Evolutionary conservation across 1,140 invertebrate genomes (phyloP), one percentile per base, ranked within the genome.

Genomic region (Drosophila persimilis): DNA sequence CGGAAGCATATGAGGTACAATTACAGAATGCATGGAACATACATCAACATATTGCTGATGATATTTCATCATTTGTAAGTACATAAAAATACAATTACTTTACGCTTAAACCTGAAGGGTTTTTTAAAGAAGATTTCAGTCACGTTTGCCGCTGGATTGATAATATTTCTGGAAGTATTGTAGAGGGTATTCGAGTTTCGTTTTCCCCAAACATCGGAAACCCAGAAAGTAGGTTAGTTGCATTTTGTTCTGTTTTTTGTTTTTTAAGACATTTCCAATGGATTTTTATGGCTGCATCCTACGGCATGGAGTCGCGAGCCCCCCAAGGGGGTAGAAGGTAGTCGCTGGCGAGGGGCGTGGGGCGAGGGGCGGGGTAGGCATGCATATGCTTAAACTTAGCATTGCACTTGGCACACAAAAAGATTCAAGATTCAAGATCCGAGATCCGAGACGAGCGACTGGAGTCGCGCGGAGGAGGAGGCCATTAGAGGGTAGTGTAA

Each of bases 351-450:
- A 29, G n/a, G 41, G 17, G 8, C n/a, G 8, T 17, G n/a, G 41
- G 17, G 6, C 8, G 9, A n/a, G 2, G 20, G 24, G 20, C 5
- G 20, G 15, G 13, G 20, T 53, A 22, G 50, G 44, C 64, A 56
- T 76, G 71, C 50, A 76, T 55, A 59, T 60, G 58, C 17, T 77
- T 60, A 71, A 78, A 83, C 76, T 78, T 83, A 73, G 59, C 69
- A 83, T 77, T 80, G 78, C 78, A 80, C 78, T 80, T 80, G 77
- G 67, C 73, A 81, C 50, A 73, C 76, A 56, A 61, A 78, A 71
- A 31, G 31, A 31, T 31, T 31, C 29, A 7, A 53, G 57, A 63
- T 74, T 55, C 8, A 2, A 53, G 57, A 63, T 74, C 51, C 8
- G 8, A 53, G 57, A 63, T 74, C 51, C 58, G 66, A 72, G 72